Percentiles rank a stretch among this genome's conserved stretches.
These are phyloP conservation scores for Heteromyza rotundicornis DNA, from an alignment of 2,888 invertebrate genomes.

Conservation along the genomic window DNA sequence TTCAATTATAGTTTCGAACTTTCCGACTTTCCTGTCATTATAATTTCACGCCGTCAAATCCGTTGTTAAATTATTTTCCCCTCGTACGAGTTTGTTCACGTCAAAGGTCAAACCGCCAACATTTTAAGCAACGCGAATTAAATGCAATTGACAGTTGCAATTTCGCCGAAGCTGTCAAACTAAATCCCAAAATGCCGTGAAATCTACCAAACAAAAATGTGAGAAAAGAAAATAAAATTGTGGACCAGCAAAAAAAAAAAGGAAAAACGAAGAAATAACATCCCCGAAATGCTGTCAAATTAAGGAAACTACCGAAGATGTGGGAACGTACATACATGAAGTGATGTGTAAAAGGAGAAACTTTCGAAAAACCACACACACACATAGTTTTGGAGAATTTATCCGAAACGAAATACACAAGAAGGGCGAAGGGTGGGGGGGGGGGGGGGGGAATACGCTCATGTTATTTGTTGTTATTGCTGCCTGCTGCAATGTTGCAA, in stretches of 20 bases:
- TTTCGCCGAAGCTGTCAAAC: constrained; percentile 55
- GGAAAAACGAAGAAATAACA: constrained; percentile 13
- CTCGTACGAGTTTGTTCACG: too few species aligned
- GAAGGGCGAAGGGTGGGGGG: too few species aligned
- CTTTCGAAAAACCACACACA: too few species aligned
- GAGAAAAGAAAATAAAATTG: constrained; percentile 21
- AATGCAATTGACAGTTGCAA: constrained; percentile 61
- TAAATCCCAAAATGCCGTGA: constrained; percentile 53
- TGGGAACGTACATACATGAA: neutral
- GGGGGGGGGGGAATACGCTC: neutral
- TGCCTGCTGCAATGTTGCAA: neutral
- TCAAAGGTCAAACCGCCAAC: constrained; percentile 44
- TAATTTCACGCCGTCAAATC: too few species aligned
- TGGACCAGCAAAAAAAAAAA: constrained; percentile 13
- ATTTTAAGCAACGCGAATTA: constrained; percentile 43
- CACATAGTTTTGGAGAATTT: too few species aligned
- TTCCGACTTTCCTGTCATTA: too few species aligned
- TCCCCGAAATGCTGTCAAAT: constrained; percentile 44
- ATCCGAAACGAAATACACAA: too few species aligned
- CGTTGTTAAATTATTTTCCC: too few species aligned
- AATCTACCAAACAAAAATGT: constrained; percentile 33
- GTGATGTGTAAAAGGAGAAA: too few species aligned
- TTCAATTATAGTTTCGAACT: too few species aligned
- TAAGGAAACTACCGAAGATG: constrained; percentile 35
- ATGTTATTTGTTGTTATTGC: neutral